Conservation (phyloP, 2,113 vertebrate species). For the Catharus minimus region DNA sequence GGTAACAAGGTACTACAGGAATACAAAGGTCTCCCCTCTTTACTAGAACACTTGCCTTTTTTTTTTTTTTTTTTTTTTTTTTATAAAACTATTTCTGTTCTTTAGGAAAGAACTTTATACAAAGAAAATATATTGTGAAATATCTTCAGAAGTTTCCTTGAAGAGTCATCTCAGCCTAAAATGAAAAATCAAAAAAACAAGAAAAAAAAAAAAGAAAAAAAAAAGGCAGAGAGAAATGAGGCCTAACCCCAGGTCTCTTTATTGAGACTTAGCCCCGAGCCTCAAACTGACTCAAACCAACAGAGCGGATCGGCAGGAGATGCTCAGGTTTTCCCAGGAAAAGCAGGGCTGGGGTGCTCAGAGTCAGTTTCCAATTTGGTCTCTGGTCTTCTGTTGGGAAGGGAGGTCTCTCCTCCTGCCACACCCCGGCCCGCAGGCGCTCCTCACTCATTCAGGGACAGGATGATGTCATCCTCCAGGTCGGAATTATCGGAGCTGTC, state of each 20-base stretch:
- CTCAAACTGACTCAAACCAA: conserved; percentile 49
- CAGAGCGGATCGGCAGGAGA: conserved; percentile 41
- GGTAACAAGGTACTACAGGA: conserved; percentile 73
- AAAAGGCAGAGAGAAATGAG: conserved; percentile 65
- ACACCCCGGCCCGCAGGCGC: neutral
- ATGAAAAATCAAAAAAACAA: conserved; percentile 27
- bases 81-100: conserved; percentile 84
- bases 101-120: conserved; percentile 85
- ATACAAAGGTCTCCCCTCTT: conserved; percentile 76
- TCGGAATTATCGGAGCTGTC: conserved; percentile 97
- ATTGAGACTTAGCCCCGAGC: conserved; percentile 23
- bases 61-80: conserved; percentile 44
- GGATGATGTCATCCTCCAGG: conserved; percentile 97
- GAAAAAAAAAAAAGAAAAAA: conserved; percentile 38
- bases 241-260: conserved; percentile 60
- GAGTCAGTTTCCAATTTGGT: conserved; percentile 61
- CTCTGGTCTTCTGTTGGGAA: conserved; percentile 63
- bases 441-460: conserved; percentile 85
- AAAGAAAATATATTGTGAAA: conserved; percentile 86
- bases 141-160: conserved; percentile 76
- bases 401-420: conserved; percentile 13
- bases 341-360: conserved; percentile 31
- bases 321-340: conserved; percentile 51
- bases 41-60: conserved; percentile 68
- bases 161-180: conserved; percentile 70